Base-by-base conservation (phyloP, 2,888 invertebrate species). In the Amphipoea oculea region DNA sequence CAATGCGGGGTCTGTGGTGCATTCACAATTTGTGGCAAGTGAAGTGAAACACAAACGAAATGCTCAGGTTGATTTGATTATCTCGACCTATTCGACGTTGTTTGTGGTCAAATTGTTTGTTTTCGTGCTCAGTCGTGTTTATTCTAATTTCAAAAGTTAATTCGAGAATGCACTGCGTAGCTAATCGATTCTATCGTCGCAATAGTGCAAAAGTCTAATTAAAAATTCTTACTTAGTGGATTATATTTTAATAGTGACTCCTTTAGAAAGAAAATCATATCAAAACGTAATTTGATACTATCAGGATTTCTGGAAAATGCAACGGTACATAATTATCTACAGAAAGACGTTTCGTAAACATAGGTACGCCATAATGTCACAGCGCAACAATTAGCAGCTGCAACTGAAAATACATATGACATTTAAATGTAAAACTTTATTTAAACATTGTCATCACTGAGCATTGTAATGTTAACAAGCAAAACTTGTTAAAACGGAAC, bases 401-500 rank as follows among this genome's bases (percentile, higher is more conserved):
- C n/a, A 20, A 68, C 68, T 36, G 9, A 40, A 63, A 84, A 60
- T 48, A 45, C 45, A 45, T 45, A 60, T 51, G 14, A 48, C 29
- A n/a, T 84, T 65, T 68, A 62, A 71, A 80, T 63, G 23, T 51
- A 23, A 80, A 80, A 68, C n/a, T 68, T 63, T 66, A 51, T 29
- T 75, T 63, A 51, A 76, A 86, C 79, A 76, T 73, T 76, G 70
- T 48, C 76, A 76, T 79, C 77, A 72, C 79, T 29, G 36, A 51
- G 70, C 76, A 79, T 81, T 81, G 69, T 78, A 71, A 87, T 68
- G 45, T 63, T 70, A 86, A 86, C 82, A 79, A 73, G 63, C 54
- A 81, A 42, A 88, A 85, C 80, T 82, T 78, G 77, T 83, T 78
- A 85, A 82, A 81, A 79, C 73, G 83, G 80, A 87, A 88, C 79